These are phyloP conservation scores for Urocyon cinereoargenteus DNA, from an alignment of 2,797 vertebrate genomes.

Conservation along the genomic window DNA sequence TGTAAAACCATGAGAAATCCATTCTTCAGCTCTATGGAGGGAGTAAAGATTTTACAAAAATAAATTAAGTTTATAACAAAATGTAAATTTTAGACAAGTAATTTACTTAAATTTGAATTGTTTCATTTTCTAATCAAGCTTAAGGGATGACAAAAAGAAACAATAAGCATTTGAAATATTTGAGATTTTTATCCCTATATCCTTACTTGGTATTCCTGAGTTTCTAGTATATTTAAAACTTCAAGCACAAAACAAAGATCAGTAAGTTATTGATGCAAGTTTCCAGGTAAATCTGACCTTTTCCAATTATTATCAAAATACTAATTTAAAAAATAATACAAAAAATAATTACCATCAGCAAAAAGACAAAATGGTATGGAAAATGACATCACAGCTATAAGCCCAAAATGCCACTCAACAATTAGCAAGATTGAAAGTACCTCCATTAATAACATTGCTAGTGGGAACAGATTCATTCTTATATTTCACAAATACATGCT, in stretches of 20 bases:
- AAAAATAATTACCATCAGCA: background rate
- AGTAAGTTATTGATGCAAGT: background rate
- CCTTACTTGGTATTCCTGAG: background rate
- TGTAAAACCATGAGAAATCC: background rate
- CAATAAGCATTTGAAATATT: background rate
- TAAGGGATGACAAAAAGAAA: slow-evolving; percentile 31
- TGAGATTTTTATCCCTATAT: background rate
- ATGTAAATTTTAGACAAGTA: background rate
- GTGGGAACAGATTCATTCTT: background rate
- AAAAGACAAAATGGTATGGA: background rate
- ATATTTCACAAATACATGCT: background rate
- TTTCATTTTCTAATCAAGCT: slow-evolving; percentile 47
- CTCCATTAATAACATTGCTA: background rate
- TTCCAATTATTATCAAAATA: background rate
- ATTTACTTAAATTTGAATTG: slow-evolving; percentile 19
- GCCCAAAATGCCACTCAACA: background rate
- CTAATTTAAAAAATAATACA: background rate
- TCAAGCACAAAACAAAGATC: background rate
- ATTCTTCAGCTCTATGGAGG: slow-evolving; percentile 67
- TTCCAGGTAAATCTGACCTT: background rate
- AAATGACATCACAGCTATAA: background rate
- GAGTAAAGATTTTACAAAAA: background rate
- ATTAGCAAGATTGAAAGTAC: background rate
- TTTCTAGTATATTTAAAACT: slow-evolving; percentile 5
- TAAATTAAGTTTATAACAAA: background rate